Evolutionary conservation across 2,888 invertebrate species (phyloP), one percentile per base, ranked within the genome.

Genomic region (Megalurothrips usitatus): DNA sequence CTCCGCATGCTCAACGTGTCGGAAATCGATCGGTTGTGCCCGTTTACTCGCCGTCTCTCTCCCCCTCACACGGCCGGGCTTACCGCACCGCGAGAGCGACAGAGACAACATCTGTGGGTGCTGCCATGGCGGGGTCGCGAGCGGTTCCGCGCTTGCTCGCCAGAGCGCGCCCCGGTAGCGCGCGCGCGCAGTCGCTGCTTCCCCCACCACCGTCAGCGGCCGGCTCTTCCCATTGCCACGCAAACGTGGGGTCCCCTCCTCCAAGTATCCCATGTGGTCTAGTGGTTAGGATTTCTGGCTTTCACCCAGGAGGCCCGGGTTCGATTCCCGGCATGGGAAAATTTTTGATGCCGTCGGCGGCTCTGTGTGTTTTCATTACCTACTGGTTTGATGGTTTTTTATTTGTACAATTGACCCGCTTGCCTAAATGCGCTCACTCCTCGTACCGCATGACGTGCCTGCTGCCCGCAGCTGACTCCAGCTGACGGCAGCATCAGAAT

Each of bases 281-380:
- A 75, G 68, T 75, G 68, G 68, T 75, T 75, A 75, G 68, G 68
- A 75, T 75, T 75, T 75, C 68, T 75, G 68, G 68, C 68, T 75
- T 75, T 75, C 68, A 75, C 68, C 68, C 68, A 75, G 68, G 68
- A 75, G 68, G 68, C 68, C 68, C 68, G 68, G 68, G 68, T 75
- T 75, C 68, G 68, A 75, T 75, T 75, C 68, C 68, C 68, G 68
- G 68, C 68, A 75, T 75, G 68, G 68, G 68, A 75, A 75, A n/a
- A 9, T 8, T 12, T 75, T 75, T 75, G n/a, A 9, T 14, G 49
- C 10, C 52, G 52, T 19, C 19, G 19, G 52, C 14, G 12, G 19
- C 52, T 19, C 14, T 49, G 49, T 1, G 58, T 10, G 58, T 58
- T 4, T 14, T 8, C 0, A 6, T 17, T 8, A 52, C 52, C 17